Percentiles rank a stretch among this genome's conserved stretches.
Conservation (phyloP, 2,888 invertebrate species). For the Microctonus brassicae region DNA sequence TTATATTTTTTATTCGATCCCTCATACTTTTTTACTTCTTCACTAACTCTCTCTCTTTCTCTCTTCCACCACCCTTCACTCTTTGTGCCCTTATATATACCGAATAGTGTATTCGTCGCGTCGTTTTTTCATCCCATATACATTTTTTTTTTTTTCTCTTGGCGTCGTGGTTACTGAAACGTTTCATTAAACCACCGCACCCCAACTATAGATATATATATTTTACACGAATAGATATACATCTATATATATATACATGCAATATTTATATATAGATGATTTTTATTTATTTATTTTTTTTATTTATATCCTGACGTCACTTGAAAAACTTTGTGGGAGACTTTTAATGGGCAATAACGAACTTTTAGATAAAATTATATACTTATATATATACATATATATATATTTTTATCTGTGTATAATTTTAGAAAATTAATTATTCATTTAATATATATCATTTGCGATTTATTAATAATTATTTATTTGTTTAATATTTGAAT, state of each 20-base stretch:
- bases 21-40: conserved; percentile 6
- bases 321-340: conserved; percentile 29
- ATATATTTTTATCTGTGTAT: background rate
- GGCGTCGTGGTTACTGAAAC: conserved; percentile 28
- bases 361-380: conserved; percentile 14
- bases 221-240: background rate
- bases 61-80: too few relatives aligned
- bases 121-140: conserved; percentile 17
- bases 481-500: background rate
- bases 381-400: background rate
- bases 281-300: too few relatives aligned
- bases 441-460: too few relatives aligned
- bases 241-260: too few relatives aligned
- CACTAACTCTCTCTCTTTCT: background rate
- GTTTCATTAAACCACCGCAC: conserved; percentile 28
- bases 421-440: conserved; percentile 8
- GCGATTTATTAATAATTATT: too few relatives aligned
- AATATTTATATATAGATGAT: too few relatives aligned
- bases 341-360: conserved; percentile 38
- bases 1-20: conserved; percentile 27
- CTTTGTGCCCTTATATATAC: conserved; percentile 1
- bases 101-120: conserved; percentile 6
- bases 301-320: conserved; percentile 7
- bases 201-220: background rate
- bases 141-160: conserved; percentile 19